Evolutionary conservation across 1,140 invertebrate species (phyloP).

Genomic region (Apis mellifera): Amel_HAv3.1 CM009931.2:7493001-7493500

Average conservation of each 20-base stretch:
- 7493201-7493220: constrained; percentile 11
- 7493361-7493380: too few relatives aligned
- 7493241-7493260: constrained; percentile 12
- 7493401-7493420: too few relatives aligned
- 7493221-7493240: constrained; percentile 44
- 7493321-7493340: too few relatives aligned
- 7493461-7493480: background rate
- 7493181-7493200: constrained; percentile 47
- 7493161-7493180: background rate
- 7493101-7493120: constrained; percentile 45
- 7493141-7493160: constrained; percentile 29
- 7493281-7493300: background rate
- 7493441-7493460: too few relatives aligned
- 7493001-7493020: constrained; percentile 25
- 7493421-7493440: too few relatives aligned
- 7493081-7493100: constrained; percentile 46
- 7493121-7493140: constrained; percentile 53
- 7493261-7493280: constrained; percentile 11
- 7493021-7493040: constrained; percentile 26
- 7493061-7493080: constrained; percentile 40
- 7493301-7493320: too few relatives aligned
- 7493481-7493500: constrained; percentile 1
- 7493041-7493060: constrained; percentile 47
- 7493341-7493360: too few relatives aligned
- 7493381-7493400: too few relatives aligned